Percentiles rank a stretch among this genome's conserved stretches.
Evolutionary conservation across 2,888 invertebrate species (phyloP).

Genomic region (Dysmachus trigonus): DNA sequence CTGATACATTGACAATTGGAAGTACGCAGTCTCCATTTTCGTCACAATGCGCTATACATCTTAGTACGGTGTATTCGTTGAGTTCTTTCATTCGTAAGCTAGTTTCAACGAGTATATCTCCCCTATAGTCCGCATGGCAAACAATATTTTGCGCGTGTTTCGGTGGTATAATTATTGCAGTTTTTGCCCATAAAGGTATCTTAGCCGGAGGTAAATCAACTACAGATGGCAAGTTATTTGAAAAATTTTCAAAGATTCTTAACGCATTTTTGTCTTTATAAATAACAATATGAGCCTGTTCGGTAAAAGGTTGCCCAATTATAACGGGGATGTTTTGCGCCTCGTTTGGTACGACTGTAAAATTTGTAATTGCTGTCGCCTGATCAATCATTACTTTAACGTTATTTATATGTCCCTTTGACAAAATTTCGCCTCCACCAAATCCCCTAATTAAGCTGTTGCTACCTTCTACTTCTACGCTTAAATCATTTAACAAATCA

Average conservation of each 20-base stretch:
- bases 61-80: background rate
- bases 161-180: background rate
- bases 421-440: background rate
- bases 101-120: background rate
- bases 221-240: background rate
- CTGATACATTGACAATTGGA: background rate
- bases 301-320: background rate
- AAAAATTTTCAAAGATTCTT: background rate
- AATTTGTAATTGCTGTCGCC: background rate
- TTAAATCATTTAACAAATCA: background rate
- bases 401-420: background rate
- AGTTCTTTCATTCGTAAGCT: background rate
- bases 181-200: background rate
- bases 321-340: background rate
- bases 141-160: background rate
- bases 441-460: background rate
- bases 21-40: background rate
- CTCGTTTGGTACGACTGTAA: background rate
- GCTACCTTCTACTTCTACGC: background rate
- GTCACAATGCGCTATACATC: background rate
- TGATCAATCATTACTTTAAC: background rate
- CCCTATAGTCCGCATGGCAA: background rate
- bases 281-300: background rate
- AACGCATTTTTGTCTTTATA: background rate
- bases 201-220: background rate